Evolutionary conservation across 2,113 vertebrate genomes (phyloP).

Genomic region (Pipra filicauda): DNA sequence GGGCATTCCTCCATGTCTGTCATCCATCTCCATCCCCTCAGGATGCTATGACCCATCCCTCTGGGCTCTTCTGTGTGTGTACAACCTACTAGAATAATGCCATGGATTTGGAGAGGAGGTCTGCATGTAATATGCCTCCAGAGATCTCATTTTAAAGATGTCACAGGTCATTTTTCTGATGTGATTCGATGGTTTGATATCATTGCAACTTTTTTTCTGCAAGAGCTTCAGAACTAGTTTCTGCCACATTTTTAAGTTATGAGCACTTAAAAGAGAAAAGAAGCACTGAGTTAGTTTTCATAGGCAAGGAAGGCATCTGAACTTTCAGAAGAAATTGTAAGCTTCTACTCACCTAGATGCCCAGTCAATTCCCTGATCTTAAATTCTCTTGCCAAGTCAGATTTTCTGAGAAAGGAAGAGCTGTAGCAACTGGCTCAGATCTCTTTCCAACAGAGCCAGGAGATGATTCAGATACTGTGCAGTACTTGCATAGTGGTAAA

Average conservation of each 20-base stretch:
- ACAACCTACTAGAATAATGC: not conserved
- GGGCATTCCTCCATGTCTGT: not conserved
- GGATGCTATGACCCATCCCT: not conserved
- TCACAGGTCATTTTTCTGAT: not conserved
- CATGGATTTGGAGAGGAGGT: not conserved
- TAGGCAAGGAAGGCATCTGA: not conserved
- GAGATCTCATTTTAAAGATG: not conserved
- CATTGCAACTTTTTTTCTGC: not conserved
- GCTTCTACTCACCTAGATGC: not conserved
- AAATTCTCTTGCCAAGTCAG: not conserved
- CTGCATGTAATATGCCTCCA: not conserved
- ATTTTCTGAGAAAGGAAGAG: not conserved
- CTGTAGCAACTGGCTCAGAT: not conserved
- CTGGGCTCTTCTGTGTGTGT: not conserved
- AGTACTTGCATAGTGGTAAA: not conserved
- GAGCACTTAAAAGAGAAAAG: not conserved
- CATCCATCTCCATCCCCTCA: not conserved
- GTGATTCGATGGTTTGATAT: not conserved
- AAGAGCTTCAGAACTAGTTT: not conserved
- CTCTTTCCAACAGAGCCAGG: not conserved
- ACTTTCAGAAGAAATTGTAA: not conserved
- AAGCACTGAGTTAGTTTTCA: not conserved
- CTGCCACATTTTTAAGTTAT: not conserved
- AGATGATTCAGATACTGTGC: not conserved
- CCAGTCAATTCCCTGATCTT: not conserved